Evolutionary conservation across 2,113 vertebrate species (phyloP), one percentile per base, ranked within the genome.

Genomic region (Tiliqua scincoides): DNA sequence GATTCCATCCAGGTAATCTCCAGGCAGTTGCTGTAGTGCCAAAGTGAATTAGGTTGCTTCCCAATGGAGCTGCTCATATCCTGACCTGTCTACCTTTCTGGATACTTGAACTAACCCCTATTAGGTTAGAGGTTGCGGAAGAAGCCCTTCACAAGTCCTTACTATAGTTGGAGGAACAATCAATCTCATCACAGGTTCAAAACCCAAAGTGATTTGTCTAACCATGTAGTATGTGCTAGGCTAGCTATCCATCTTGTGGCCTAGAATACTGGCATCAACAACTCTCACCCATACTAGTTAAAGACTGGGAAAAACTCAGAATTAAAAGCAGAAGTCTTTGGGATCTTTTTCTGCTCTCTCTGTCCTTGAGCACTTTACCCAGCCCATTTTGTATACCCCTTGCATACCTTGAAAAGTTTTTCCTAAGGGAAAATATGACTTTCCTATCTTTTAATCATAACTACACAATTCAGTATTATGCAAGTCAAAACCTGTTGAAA

Each of bases 401-500:
- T 80, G 77, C n/a, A 57, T 85, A 63, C 83, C 89, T 81, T 82
- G 17, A 54, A 86, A 83, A 90, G 76, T 88, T 91, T 77, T 85
- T 78, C 82, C 77, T 43, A 7, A 74, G 61, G 25, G 48, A 25
- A 78, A 78, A 85, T 85, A 32, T 40, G 63, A 59, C 63, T 90
- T 94, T 94, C 85, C 89, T 91, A 10, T 88, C 87, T 80, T 83
- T 91, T 93, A 94, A 95, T 94, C 95, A 77, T 72, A 72, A 87
- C 80, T 88, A 90, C 87, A 80, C 82, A 85, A 90, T 37, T 90
- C 71, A 88, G 88, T 88, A 74, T 88, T 91, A 85, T 57, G 85
- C 87, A 94, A 95, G 91, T 84, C 87, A 74, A 43, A 91, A 88
- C 90, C 89, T 94, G 75, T 94, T 91, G 92, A 95, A 86, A 91